Base-by-base conservation (phyloP, 2,888 invertebrate genomes). In the Pelosia muscerda region DNA sequence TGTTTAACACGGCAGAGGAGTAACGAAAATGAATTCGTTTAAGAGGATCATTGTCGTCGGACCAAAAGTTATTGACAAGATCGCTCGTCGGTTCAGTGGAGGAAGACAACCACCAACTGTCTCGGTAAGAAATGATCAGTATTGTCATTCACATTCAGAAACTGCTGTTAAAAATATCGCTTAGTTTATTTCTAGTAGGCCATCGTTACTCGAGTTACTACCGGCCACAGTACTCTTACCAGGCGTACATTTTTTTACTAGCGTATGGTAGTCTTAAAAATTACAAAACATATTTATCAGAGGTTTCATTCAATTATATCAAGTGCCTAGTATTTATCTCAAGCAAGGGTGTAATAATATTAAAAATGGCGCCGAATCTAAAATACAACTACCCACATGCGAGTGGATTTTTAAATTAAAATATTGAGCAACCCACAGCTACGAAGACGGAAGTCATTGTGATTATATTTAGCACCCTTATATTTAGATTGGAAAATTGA, bases 61-160 rank as follows among this genome's bases (percentile, higher is more conserved):
- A 49, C 49, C 49, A 49, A 42, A 42, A 49, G 49, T 49, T 49
- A 49, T 49, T n/a, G 49, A n/a, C 49, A 49, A 8, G 49, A 49
- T 49, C 49, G n/a, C 49, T 49, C 49, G 15, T 49, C 49, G n/a
- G n/a, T 8, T 49, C 49, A n/a, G n/a, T 49, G 49, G n/a, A 49
- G 25, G 49, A 49, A 49, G 25, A 8, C 54, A 62, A 54, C 74
- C 60, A 73, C 73, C 57, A 72, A 75, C 71, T 72, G 71, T 65
- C 74, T 69, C 66, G 55, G 60, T 66, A 57, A 59, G 58, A 71
- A 63, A 54, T 68, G 72, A 76, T 86, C 88, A 88, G 90, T 91
- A 90, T 90, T 89, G 91, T 88, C 87, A 88, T 84, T 83, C 82
- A 83, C 81, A 74, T 70, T 76, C 82, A 88, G 87, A 88, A 89